Evolutionary conservation across 2,797 vertebrate genomes (phyloP).

Genomic region (Emys orbicularis): DNA sequence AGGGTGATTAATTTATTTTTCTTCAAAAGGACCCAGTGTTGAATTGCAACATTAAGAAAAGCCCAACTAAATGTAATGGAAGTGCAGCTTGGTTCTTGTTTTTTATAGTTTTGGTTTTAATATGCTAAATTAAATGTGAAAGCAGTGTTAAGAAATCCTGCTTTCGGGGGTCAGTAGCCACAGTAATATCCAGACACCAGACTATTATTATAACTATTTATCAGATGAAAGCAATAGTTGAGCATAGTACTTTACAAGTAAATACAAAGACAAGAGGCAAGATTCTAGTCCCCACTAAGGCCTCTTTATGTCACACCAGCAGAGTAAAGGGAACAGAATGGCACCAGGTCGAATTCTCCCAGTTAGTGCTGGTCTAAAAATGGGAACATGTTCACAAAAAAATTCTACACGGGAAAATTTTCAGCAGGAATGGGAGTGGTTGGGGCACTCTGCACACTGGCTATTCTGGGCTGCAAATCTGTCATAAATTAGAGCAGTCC

Average conservation of each 20-base stretch:
- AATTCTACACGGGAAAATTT: not conserved
- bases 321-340: not conserved
- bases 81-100: not conserved
- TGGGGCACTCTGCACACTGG: not conserved
- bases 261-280: not conserved
- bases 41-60: not conserved
- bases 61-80: not conserved
- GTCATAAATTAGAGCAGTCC: slow-evolving; percentile 33
- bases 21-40: not conserved
- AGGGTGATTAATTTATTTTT: slow-evolving; percentile 13
- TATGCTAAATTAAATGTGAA: not conserved
- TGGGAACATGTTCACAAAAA: not conserved
- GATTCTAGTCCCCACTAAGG: not conserved
- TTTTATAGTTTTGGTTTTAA: not conserved
- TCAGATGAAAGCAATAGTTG: not conserved
- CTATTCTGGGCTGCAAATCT: not conserved
- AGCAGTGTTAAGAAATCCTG: not conserved
- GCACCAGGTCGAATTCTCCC: not conserved
- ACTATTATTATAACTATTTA: not conserved
- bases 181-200: not conserved
- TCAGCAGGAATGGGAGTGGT: not conserved
- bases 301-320: not conserved
- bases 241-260: not conserved
- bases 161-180: not conserved
- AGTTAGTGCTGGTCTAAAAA: not conserved